These are phyloP conservation scores for Mimumesa dahlbomi DNA, from an alignment of 2,888 invertebrate genomes.

Conservation along the genomic window DNA sequence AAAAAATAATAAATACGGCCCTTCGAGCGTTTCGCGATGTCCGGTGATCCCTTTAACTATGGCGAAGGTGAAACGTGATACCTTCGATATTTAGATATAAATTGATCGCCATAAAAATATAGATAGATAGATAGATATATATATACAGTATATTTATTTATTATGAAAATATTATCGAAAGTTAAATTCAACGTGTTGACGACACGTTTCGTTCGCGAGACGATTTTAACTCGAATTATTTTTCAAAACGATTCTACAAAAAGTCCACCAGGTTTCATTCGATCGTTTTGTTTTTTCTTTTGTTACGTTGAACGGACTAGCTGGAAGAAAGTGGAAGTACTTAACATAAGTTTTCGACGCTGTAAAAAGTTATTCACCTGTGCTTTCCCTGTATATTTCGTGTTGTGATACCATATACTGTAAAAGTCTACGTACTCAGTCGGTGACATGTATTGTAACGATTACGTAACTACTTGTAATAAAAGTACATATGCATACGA, in stretches of 20 bases:
- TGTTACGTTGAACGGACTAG: slow-evolving; percentile 19
- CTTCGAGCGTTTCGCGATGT: slow-evolving; percentile 25
- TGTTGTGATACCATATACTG: slow-evolving; percentile 77
- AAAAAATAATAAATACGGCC: no score
- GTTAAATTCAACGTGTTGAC: slow-evolving; percentile 53
- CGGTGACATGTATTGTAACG: slow-evolving; percentile 68
- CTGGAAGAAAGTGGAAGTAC: slow-evolving; percentile 36
- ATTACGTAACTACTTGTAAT: slow-evolving; percentile 74
- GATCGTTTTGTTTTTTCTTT: background rate
- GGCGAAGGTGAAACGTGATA: slow-evolving; percentile 26
- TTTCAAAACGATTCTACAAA: slow-evolving; percentile 15
- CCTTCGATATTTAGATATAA: slow-evolving; percentile 42
- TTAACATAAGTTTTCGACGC: slow-evolving; percentile 32
- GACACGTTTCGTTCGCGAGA: slow-evolving; percentile 42
- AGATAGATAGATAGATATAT: no score
- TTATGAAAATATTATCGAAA: slow-evolving; percentile 59
- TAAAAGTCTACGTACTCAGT: slow-evolving; percentile 69
- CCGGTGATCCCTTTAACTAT: slow-evolving; percentile 29
- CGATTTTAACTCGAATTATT: slow-evolving; percentile 5
- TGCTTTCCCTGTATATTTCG: slow-evolving; percentile 73
- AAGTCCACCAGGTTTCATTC: background rate
- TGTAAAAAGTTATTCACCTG: slow-evolving; percentile 57
- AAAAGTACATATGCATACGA: slow-evolving; percentile 65
- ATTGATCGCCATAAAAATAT: slow-evolving; percentile 54
- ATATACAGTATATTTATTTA: slow-evolving; percentile 64